Base-by-base conservation (phyloP, 2,797 vertebrate genomes). In the Clarias fuscus region DNA sequence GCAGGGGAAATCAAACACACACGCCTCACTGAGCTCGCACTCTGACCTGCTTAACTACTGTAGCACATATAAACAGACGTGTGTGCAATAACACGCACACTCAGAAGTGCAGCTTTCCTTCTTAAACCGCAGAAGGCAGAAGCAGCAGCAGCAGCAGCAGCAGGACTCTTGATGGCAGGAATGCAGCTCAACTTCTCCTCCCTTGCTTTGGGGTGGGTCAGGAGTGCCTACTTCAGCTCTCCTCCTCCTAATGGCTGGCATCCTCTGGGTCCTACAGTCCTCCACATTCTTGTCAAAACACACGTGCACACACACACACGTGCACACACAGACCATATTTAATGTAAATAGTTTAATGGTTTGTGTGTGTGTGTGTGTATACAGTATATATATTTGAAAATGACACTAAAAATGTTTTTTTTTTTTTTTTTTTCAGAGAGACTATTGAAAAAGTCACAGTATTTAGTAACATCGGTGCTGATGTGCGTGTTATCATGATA, bases 181-280 rank as follows among this genome's bases (percentile, higher is more conserved):
- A 96, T 95, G 94, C 91, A 77, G 93, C 90, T 68, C 15, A 92
- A 94, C 92, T 92, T 92, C 77, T 83, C 83, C 92, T 91, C 92
- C 89, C 81, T 86, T 68, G 53, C 84, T 82, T 70, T 85, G 94
- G 95, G 95, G 94, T 86, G 95, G 94, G 64, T 67, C 62, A 56
- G 94, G 93, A 94, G 71, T 68, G 67, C 79, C 88, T 90, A 90
- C 93, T 92, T 91, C 86, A 89, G 91, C 91, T 62, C 62, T 27
- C 78, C 85, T 89, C 37, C 40, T 58, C 61, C 62, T 64, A 87
- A 90, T 83, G 85, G 92, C 91, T 92, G 37, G 73, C 70, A 86
- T 82, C 73, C 91, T 73, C 95, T 87, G 92, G 95, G 95, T 95
- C 95, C 95, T 94, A 95, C 70, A 92, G 88, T 81, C 90, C 48